Evolutionary conservation across 1,140 invertebrate genomes (phyloP).

Genomic region (Nasonia longicornis): DNA sequence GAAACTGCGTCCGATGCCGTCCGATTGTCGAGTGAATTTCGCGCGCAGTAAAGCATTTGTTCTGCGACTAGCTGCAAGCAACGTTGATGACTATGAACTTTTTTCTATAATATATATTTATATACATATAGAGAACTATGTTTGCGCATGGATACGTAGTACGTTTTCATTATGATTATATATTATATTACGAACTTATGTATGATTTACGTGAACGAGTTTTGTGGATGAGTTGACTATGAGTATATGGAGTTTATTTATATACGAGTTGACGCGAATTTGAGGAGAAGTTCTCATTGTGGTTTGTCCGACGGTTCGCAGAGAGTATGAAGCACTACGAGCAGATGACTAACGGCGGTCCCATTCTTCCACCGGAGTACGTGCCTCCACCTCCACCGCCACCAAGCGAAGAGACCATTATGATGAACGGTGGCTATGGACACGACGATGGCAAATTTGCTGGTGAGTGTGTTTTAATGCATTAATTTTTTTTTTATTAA

Average conservation of each 20-base stretch:
- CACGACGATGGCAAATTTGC: slow-evolving; percentile 62
- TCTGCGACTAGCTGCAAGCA: slow-evolving; percentile 36
- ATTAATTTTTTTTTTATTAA: no score
- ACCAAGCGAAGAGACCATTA: slow-evolving; percentile 52
- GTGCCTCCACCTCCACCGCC: slow-evolving; percentile 59
- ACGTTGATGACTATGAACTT: slow-evolving; percentile 36
- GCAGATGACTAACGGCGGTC: slow-evolving; percentile 50
- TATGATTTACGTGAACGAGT: slow-evolving; percentile 9
- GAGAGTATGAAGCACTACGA: slow-evolving; percentile 56
- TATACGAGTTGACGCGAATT: neutral
- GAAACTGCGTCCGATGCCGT: neutral
- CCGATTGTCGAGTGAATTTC: neutral
- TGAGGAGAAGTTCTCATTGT: neutral
- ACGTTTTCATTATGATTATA: slow-evolving; percentile 10
- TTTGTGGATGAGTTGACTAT: neutral
- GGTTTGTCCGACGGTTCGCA: slow-evolving; percentile 21
- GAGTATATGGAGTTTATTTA: slow-evolving; percentile 4
- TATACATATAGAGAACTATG: slow-evolving; percentile 32
- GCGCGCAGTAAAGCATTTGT: slow-evolving; percentile 21
- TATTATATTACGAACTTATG: neutral
- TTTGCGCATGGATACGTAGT: slow-evolving; percentile 45
- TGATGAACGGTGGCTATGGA: slow-evolving; percentile 58
- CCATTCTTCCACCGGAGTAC: slow-evolving; percentile 61
- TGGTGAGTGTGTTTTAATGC: slow-evolving; percentile 46
- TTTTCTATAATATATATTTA: neutral